Base-by-base conservation (phyloP, 2,888 invertebrate species). In the Mythimna loreyi region DNA sequence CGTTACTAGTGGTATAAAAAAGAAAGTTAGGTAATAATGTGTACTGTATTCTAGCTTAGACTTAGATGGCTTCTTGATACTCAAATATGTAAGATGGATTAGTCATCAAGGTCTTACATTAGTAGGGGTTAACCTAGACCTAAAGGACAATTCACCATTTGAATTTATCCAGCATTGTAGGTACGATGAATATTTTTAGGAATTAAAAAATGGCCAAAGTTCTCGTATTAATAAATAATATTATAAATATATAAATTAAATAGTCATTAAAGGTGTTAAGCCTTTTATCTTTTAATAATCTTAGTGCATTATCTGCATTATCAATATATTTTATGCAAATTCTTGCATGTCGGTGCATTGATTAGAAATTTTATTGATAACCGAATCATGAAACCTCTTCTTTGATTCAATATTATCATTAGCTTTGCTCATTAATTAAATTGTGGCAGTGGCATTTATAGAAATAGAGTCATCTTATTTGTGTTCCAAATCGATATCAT, bases 1-100 rank as follows among this genome's bases (percentile, higher is more conserved):
- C 55, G 36, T 69, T 75, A 80, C 68, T 78, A 11, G 56, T 47
- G 43, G 50, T 43, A 71, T 69, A 82, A 78, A 81, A 78, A 76
- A 80, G 83, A 83, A 82, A 83, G 83, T 82, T 80, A 80, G 63
- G 67, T 78, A 82, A 83, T 80, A 80, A 77, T 77, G 59, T 72
- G 47, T 40, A 67, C 66, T 52, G 25, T 73, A 52, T 71, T 73
- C 75, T 75, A 78, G 75, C 64, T 72, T 25, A 63, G 53, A 66
- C 53, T 76, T 72, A 33, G 49, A 33, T 53, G 68, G 72, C 81
- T 81, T 81, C 56, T 69, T 67, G 30, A 64, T 62, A 76, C 64
- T 52, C 53, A 33, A 9, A 53, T 50, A 62, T 45, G 61, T 66
- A 21, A 65, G 61, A 23, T 62, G 23, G 60, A 74, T 72, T 72